Evolutionary conservation across 2,113 vertebrate genomes (phyloP), one percentile per base, ranked within the genome.

Genomic region (Poeciliopsis occidentalis): DNA sequence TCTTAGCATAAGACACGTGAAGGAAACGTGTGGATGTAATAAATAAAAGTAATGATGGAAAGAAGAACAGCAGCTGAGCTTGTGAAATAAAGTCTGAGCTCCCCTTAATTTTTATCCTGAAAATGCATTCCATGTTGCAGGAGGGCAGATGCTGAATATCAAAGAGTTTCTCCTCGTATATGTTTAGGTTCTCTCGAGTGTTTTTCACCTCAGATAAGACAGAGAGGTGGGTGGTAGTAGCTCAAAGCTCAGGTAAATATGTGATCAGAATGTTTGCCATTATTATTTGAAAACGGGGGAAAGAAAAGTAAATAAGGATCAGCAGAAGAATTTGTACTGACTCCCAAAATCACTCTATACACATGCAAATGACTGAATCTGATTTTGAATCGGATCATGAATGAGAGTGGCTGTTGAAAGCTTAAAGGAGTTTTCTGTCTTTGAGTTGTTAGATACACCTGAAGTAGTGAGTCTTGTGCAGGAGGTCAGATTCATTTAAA

Each of bases 381-480:
- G 34, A 11, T 37, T 37, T 37, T 12, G 34, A 37, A 37, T 37
- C 10, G 2, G 34, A 37, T 37, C 34, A 37, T 37, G 24, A 27
- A 4, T n/a, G 4, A 3, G 5, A 10, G 4, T 27, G 62, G 31
- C 32, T 15, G 4, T 8, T 11, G 26, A 32, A 24, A 24, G 32
- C n/a, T 24, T 24, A n/a, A 26, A 39, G 26, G 11, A 7, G 30
- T 6, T 34, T 22, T 24, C 4, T 66, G 24, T 66, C 22, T 39
- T 65, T 64, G 31, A 65, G 24, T 37, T 65, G 32, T 12, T 57
- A 7, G 8, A 19, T 3, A 8, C 51, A 57, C 27, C 70, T 65
- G 76, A 29, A 57, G 39, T 68, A 64, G 24, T 75, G 73, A 87
- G 70, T 80, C 73, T 57, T 57, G 51, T n/a, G 51, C n/a, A 11